Conservation (phyloP, 2,113 vertebrate genomes). For the Triplophysa dalaica region DNA sequence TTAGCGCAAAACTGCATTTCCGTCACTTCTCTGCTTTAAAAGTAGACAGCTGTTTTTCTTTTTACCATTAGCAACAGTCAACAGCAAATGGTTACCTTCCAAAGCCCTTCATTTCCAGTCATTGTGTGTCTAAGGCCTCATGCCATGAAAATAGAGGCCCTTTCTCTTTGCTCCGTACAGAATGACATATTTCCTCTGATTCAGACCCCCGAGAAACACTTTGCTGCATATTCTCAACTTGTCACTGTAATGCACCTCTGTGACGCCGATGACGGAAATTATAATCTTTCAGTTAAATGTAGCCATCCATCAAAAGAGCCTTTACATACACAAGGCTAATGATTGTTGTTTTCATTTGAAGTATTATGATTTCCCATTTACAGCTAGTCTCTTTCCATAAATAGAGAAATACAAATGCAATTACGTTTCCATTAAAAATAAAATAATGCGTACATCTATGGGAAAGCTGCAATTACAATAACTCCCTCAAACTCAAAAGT, state of each 20-base stretch:
- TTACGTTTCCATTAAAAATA: background rate
- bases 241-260: constrained; percentile 7
- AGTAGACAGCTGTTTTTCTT: constrained; percentile 35
- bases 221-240: constrained; percentile 35
- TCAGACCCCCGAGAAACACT: constrained; percentile 44
- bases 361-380: background rate
- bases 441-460: background rate
- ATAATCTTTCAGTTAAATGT: constrained; percentile 34
- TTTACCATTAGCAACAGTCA: constrained; percentile 44
- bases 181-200: constrained; percentile 37
- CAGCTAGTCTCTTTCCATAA: constrained; percentile 2
- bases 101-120: constrained; percentile 33
- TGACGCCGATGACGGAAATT: constrained; percentile 40
- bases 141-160: constrained; percentile 49
- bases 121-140: constrained; percentile 40
- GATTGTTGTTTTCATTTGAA: constrained; percentile 24
- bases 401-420: background rate
- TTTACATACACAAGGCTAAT: constrained; percentile 15
- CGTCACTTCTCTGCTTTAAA: constrained; percentile 22
- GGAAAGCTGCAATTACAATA: background rate
- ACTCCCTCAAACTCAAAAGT: no score
- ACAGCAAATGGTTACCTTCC: constrained; percentile 32
- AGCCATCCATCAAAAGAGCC: constrained; percentile 38
- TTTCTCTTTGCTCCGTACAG: constrained; percentile 43
- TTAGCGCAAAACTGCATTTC: background rate